Conservation (phyloP, 2,797 vertebrate species). For the Chelon auratus region DNA sequence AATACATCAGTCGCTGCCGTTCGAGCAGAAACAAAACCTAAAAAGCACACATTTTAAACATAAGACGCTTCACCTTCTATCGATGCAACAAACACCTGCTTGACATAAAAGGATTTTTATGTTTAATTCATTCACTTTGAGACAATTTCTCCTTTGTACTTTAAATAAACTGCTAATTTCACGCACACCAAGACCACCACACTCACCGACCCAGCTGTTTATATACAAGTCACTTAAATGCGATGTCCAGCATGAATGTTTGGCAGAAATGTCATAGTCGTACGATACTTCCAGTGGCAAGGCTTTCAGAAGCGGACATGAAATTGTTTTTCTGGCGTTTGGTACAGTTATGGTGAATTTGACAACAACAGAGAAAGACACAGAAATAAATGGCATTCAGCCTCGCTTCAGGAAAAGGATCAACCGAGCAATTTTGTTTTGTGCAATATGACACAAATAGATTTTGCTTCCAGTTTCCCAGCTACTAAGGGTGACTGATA, state of each 20-base stretch:
- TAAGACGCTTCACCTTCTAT: background rate
- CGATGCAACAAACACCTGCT: slow-evolving; percentile 14
- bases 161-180: slow-evolving; percentile 39
- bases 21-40: background rate
- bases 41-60: background rate
- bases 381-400: background rate
- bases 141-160: slow-evolving; percentile 41
- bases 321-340: slow-evolving; percentile 24
- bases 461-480: background rate
- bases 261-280: slow-evolving; percentile 37
- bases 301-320: slow-evolving; percentile 33
- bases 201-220: slow-evolving; percentile 43
- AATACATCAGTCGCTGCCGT: background rate
- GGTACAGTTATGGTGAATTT: slow-evolving; percentile 27
- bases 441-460: background rate
- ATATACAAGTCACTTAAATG: slow-evolving; percentile 41
- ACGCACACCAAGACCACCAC: slow-evolving; percentile 24
- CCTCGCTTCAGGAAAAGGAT: background rate
- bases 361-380: background rate
- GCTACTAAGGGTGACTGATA: too few species aligned
- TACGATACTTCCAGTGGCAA: slow-evolving; percentile 10
- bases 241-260: slow-evolving; percentile 32
- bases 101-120: slow-evolving; percentile 11
- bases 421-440: background rate
- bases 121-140: slow-evolving; percentile 23